Percentiles rank a stretch among this genome's conserved stretches.
phyloP scores from a whole-genome alignment of 2,797 vertebrate genomes.

The Labroides dimidiatus region DNA sequence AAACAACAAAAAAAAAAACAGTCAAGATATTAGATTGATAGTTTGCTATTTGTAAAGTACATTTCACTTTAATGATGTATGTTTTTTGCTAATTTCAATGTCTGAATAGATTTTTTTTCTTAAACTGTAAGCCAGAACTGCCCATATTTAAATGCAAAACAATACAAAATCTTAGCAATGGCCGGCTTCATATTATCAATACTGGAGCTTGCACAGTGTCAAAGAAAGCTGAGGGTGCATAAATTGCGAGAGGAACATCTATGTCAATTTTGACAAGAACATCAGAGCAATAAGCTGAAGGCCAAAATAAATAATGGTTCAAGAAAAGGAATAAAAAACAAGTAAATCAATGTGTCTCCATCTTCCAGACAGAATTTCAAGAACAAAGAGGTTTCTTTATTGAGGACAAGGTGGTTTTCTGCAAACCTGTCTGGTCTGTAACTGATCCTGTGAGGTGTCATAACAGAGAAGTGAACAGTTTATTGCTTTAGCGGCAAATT shows the following conservation, averaged over 20 bases:
- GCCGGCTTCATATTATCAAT: not conserved
- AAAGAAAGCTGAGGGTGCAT: slow-evolving; percentile 1
- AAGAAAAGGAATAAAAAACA: not conserved
- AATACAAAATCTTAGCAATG: not conserved
- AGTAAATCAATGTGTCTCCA: not conserved
- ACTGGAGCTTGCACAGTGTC: not conserved
- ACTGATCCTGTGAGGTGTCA: not conserved
- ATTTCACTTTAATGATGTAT: too few species aligned
- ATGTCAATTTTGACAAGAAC: slow-evolving; percentile 1
- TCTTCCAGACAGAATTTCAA: not conserved
- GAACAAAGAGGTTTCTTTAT: not conserved
- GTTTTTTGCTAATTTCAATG: too few species aligned
- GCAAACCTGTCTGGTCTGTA: slow-evolving; percentile 9
- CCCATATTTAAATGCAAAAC: too few species aligned
- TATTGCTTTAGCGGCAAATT: not conserved
- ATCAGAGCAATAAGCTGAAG: not conserved
- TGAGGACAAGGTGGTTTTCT: not conserved
- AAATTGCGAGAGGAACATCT: not conserved
- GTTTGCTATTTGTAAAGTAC: too few species aligned
- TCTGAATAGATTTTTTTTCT: too few species aligned
- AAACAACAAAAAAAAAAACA: too few species aligned
- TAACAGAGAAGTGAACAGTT: slow-evolving; percentile 6
- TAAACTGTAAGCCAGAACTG: too few species aligned
- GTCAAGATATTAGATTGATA: too few species aligned
- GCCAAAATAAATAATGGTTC: not conserved